Base-by-base conservation (phyloP, 2,888 invertebrate species). In the Adelphocoris suturalis region DNA sequence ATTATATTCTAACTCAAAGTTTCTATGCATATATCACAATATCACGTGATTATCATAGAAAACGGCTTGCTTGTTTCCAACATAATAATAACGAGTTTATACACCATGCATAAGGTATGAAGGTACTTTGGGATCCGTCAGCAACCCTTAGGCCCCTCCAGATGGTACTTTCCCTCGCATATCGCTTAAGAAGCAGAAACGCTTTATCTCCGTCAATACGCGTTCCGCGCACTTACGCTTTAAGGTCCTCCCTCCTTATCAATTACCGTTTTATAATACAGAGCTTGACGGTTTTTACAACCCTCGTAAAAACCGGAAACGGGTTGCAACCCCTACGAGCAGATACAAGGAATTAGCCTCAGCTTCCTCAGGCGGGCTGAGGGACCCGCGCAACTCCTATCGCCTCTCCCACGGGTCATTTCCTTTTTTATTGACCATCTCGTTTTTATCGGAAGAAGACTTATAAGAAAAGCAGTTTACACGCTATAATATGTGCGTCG, bases 381-480 rank as follows among this genome's bases (percentile, higher is more conserved):
- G 46, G 48, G 23, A n/a, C 16, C n/a, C 27, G 80, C 80, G 80
- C 37, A 80, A 80, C 84, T 61, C 57, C 37, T 86, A 86, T 86
- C 86, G 61, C 27, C 76, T 28, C 78, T 87, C 87, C 87, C 76
- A 87, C 87, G 87, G 87, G 87, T 87, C 87, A 87, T 87, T 87
- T 87, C 87, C 78, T 78, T 87, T 87, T 87, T 87, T 87, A 87
- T 87, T 87, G 87, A 52, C 87, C 87, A 76, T 87, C 78, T 76
- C 87, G 76, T 87, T 87, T 86, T 87, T 87, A 87, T 87, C 87
- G 87, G 87, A 87, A 76, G 48, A 87, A 87, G 87, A 87, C 87
- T 87, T 87, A 87, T 87, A 87, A 87, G 87, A 48, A 87, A 87
- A 87, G 87, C 48, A 87, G 87, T 87, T 87, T 87, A 87, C 87